Evolutionary conservation across 2,113 vertebrate species (phyloP), one percentile per base, ranked within the genome.

Genomic region (Sander vitreus): DNA sequence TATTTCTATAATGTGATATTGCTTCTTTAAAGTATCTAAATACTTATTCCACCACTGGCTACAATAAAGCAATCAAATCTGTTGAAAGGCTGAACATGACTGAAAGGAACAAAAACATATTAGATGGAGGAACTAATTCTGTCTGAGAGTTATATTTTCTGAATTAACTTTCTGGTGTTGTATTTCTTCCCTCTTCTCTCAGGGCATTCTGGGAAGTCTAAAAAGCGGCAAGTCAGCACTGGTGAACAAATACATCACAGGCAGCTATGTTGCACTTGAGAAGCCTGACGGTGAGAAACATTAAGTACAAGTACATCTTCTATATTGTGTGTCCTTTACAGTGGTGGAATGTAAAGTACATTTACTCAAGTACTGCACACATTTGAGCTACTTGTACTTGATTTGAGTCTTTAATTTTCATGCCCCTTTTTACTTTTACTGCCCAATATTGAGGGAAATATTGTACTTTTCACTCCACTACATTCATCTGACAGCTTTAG

Each of bases 231-330:
- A 97, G 89, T 97, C 97, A 0, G 97, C 98, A 0, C 96, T 99
- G 10, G 96, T 99, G 68, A 97, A 98, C 84, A 96, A 97, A 85
- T 99, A 97, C 95, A 96, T 98, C 89, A 98, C 97, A 0, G 97
- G 98, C 69, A 97, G 96, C 84, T 99, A 99, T 39, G 93, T 95
- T 65, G 93, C 96, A 8, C 82, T 96, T 23, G 97, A 99, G 94
- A 97, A 95, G 87, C 92, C 96, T 0, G 97, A 99, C 72, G 97
- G 98, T 98, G 84, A 96, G 85, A 83, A 50, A 79, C 21, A 47
- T 4, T 4, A 70, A 43, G 73, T 36, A 5, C 14, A 55, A 33
- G 69, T 39, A 5, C 14, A 55, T 33, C 11, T 11, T 27, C 48
- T 19, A 2, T 18, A 45, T 8, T 3, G 16, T 8, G 21, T 33